phyloP scores from a whole-genome alignment of 2,113 vertebrate species.

The Malurus elegans region DNA sequence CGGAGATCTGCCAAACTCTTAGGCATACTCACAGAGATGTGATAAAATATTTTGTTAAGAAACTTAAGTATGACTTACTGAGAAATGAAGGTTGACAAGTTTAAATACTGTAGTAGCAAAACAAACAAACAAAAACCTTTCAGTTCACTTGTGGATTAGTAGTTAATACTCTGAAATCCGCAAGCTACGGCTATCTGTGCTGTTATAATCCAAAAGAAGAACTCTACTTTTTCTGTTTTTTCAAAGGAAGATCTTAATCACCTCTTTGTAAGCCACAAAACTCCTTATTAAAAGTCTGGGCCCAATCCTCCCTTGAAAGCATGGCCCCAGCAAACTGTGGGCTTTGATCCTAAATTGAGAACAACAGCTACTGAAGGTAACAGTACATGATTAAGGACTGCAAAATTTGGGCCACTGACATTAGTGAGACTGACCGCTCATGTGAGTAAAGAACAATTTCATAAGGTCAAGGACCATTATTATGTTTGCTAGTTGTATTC shows the following conservation, averaged over 20 bases:
- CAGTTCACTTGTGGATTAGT: constrained; percentile 50
- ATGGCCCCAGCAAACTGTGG: neutral
- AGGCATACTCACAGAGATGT: neutral
- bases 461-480: neutral
- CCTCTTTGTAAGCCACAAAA: constrained; percentile 48
- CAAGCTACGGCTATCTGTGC: constrained; percentile 33
- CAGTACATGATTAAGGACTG: constrained; percentile 2
- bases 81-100: constrained; percentile 31
- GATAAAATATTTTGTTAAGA: constrained; percentile 24
- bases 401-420: constrained; percentile 7
- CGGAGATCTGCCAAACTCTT: neutral
- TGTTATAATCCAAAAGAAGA: constrained; percentile 57
- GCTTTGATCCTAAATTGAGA: constrained; percentile 62
- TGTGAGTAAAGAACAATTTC: neutral
- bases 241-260: constrained; percentile 64
- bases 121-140: constrained; percentile 59
- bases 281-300: constrained; percentile 49
- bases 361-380: constrained; percentile 11
- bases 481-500: neutral
- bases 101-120: constrained; percentile 52
- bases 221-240: constrained; percentile 45
- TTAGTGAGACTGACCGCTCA: neutral
- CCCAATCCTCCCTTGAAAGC: constrained; percentile 41
- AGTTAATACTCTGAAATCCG: constrained; percentile 56
- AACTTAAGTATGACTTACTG: constrained; percentile 36